phyloP scores from a whole-genome alignment of 1,140 invertebrate genomes.

The Platorchestia sp. region DNA sequence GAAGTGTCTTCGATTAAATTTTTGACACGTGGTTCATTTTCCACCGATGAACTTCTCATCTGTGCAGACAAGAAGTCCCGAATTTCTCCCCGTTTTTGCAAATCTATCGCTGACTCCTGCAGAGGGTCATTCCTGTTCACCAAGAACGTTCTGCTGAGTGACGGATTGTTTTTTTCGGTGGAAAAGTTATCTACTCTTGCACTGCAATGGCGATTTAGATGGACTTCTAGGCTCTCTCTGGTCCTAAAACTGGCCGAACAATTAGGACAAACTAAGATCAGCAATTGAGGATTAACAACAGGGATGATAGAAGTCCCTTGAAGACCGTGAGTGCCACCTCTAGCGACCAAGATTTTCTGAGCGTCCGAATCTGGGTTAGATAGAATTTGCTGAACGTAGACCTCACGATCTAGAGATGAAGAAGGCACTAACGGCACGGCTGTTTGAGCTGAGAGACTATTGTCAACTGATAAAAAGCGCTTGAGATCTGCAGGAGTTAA shows the following conservation, averaged over 20 bases:
- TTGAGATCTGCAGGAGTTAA: background rate
- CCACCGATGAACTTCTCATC: conserved; percentile 15
- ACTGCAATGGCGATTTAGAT: conserved; percentile 4
- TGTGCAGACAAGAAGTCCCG: background rate
- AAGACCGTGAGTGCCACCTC: background rate
- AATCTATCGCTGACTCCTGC: background rate
- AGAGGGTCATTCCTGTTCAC: background rate
- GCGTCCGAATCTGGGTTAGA: background rate
- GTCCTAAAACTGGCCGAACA: conserved; percentile 22
- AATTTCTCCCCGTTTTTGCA: background rate
- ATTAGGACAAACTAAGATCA: conserved; percentile 20
- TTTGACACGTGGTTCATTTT: background rate
- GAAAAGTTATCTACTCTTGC: background rate
- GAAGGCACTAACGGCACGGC: background rate
- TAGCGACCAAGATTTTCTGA: background rate
- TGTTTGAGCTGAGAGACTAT: background rate
- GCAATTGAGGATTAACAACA: background rate
- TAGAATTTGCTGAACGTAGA: conserved; percentile 12
- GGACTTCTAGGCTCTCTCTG: conserved; percentile 19
- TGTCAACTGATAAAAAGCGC: background rate
- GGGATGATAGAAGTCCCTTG: conserved; percentile 4
- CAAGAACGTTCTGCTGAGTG: background rate
- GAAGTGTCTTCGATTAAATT: background rate
- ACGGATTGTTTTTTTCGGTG: background rate
- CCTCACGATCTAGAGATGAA: background rate